Percentiles rank a stretch among this genome's conserved stretches.
Evolutionary conservation across 2,888 invertebrate species (phyloP).

Genomic region (Cerastoderma edule): DNA sequence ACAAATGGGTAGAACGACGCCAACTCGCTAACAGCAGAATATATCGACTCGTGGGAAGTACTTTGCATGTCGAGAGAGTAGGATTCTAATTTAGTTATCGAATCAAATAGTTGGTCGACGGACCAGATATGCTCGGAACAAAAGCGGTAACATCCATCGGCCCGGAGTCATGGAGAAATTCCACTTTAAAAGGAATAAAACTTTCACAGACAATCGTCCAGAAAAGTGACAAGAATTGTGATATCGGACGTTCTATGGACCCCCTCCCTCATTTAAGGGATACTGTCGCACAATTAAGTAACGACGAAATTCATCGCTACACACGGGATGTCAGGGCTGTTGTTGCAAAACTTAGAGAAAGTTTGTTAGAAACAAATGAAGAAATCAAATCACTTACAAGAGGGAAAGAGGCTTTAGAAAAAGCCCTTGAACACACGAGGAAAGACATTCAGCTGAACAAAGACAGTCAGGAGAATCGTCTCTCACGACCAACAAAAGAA

Average conservation of each 20-base stretch:
- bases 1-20: constrained; percentile 69
- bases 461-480: constrained; percentile 79
- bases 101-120: constrained; percentile 29
- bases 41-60: not conserved
- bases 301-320: constrained; percentile 82
- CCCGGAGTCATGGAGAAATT: constrained; percentile 82
- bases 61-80: not conserved
- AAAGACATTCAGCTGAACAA: constrained; percentile 82
- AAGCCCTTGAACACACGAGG: constrained; percentile 81
- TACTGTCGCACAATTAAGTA: constrained; percentile 80
- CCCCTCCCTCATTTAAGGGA: constrained; percentile 83
- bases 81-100: not conserved
- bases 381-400: constrained; percentile 82
- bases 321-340: constrained; percentile 80
- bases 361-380: constrained; percentile 82
- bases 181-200: constrained; percentile 80
- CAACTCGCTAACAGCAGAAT: constrained; percentile 37
- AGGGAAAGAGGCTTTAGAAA: constrained; percentile 81
- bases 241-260: constrained; percentile 79
- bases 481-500: constrained; percentile 80
- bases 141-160: constrained; percentile 77
- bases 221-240: constrained; percentile 79
- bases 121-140: constrained; percentile 65
- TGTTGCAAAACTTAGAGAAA: constrained; percentile 81
- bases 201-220: constrained; percentile 79